Evolutionary conservation across 2,113 vertebrate species (phyloP), one percentile per base, ranked within the genome.

Genomic region (Meriones unguiculatus): DNA sequence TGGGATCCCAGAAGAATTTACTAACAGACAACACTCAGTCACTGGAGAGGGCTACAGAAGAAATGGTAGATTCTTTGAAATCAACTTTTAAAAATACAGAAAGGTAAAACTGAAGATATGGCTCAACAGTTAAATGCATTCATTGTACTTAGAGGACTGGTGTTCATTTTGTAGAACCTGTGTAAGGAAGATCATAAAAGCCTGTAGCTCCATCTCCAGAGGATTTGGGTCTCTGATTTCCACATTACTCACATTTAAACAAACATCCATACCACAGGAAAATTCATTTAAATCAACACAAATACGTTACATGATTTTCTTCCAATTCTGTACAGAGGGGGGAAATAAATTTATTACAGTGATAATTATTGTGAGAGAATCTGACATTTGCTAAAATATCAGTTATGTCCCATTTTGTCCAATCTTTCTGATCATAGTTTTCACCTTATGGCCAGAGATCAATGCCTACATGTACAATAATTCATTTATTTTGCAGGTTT

Each of bases 241-340:
- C 46, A 46, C 46, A 46, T 46, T 46, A 46, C 46, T 0, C 46
- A 46, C 46, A 46, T 46, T 46, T 46, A 46, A 46, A 46, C 46
- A 46, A 46, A 46, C 46, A 46, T 46, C 46, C 84, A 62, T 95
- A 93, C 91, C 76, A 57, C 65, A 90, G 35, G 18, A 93, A 84
- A 93, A 92, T 95, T 96, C 62, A 94, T 96, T 95, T 94, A 95
- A 87, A 96, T 97, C 7, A 5, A 78, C 78, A 81, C 8, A 87
- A 41, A 94, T 65, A 73, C 64, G 64, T 95, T 72, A 84, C 91
- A 75, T 32, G 78, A 80, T 87, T 89, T 25, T 78, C 88, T 59
- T 90, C 75, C 81, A 65, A 95, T 46, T 94, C 94, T 91, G 59
- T 50, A 81, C 50, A 87, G 25, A 72, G 50, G 41, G 24, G 8